Evolutionary conservation across 2,113 vertebrate species (phyloP), one percentile per base, ranked within the genome.

Genomic region (Poeciliopsis turrubarensis): DNA sequence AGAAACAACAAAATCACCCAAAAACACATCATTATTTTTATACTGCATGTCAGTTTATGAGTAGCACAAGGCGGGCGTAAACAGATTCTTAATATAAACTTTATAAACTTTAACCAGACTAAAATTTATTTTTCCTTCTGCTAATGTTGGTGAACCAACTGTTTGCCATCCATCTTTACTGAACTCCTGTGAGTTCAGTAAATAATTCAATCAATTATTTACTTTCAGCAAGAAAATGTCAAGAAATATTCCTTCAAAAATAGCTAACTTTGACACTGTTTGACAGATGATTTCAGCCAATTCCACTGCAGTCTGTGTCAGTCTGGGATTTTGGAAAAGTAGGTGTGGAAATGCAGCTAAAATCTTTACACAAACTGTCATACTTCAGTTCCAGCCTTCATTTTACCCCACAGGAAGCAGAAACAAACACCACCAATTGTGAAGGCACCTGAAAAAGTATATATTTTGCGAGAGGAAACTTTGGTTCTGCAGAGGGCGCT

Each of bases 341-440:
- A 41, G 15, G 39, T 15, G 39, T 41, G 5, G 22, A 31, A 62
- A 30, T 30, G 6, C 39, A 41, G 3, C 13, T 15, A 4, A 41
- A 4, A 41, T 63, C 7, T 63, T 63, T 17, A 63, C 31, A 17
- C 30, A 32, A 17, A 22, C 30, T 64, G 30, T 19, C 30, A 31
- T 32, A 10, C 19, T 15, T 64, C 61, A 63, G 19, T 31, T 30
- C 6, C 8, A 63, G 15, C 30, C 27, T 63, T 63, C 29, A 63
- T 17, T 30, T 80, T 54, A 29, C 64, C 22, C 61, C 60, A 34
- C 80, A 74, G 73, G 4, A 22, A 34, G 30, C 62, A 34, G 9
- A 37, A 64, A 64, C 30, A 17, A 64, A 64, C 7, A 8, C 9
- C 29, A 64, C 9, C 14, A 32, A 10, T 32, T 19, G 17, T 32